Base-by-base conservation (phyloP, 2,888 invertebrate species). In the Willowsia nigromaculata region DNA sequence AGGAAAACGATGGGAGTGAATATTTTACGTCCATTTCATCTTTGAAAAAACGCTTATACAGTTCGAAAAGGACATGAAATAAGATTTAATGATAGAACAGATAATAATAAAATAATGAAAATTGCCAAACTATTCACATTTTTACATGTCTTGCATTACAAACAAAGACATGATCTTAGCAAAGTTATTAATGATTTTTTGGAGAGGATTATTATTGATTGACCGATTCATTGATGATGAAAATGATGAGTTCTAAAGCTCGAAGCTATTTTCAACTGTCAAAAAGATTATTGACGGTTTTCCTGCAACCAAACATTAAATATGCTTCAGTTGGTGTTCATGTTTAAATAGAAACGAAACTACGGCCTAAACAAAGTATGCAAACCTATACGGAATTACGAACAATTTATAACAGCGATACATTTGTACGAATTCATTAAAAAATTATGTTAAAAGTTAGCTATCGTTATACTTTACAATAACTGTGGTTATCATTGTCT, bases 161-260 rank as follows among this genome's bases (percentile, higher is more conserved):
- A n/a, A n/a, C n/a, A n/a, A n/a, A n/a, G n/a, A 40, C 33, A 33
- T 40, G 13, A 25, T 40, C 27, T 40, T 76, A 53, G 76, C 76
- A 59, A 85, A 85, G 76, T 76, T 76, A 85, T 85, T 85, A 85
- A 85, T 85, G 85, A 76, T 71, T 85, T 76, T 59, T 76, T 85
- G 62, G 76, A 85, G 85, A 84, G 62, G 85, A 85, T 62, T 85
- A 76, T 40, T 40, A 71, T 37, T 71, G 68, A 71, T 76, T 85
- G 85, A 62, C 74, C n/a, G 62, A 76, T 76, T 43, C 62, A 76
- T 85, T 85, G 85, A 85, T 76, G 85, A 84, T 25, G 56, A 50
- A 47, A 4, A 68, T 30, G 50, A 53, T 50, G 50, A 78, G 53
- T 6, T 78, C 33, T n/a, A 40, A 50, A 18, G 71, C 27, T 71